Percentiles rank a stretch among this genome's conserved stretches.
These are phyloP conservation scores for Pyrrhosoma nymphula DNA, from an alignment of 2,888 invertebrate species.

Conservation along the genomic window DNA sequence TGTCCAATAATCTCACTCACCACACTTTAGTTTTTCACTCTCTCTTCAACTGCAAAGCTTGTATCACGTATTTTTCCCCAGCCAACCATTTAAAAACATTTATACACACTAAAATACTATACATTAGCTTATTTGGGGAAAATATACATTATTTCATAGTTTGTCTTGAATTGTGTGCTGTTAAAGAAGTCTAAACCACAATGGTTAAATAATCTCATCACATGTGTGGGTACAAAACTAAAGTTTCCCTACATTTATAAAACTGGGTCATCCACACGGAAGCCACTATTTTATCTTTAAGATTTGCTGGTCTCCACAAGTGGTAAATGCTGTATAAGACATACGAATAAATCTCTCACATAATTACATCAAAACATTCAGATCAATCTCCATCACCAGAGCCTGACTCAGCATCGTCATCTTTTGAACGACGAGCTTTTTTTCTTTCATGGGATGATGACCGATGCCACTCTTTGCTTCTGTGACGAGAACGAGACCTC, in stretches of 20 bases:
- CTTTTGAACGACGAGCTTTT: constrained; percentile 49
- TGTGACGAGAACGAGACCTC: constrained; percentile 51
- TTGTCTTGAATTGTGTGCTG: constrained; percentile 42
- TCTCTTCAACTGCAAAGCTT: background rate
- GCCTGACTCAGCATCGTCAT: constrained; percentile 40
- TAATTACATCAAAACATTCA: background rate
- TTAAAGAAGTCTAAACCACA: constrained; percentile 36
- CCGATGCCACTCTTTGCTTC: constrained; percentile 41
- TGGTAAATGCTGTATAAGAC: constrained; percentile 39
- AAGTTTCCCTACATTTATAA: constrained; percentile 25
- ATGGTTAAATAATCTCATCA: constrained; percentile 9
- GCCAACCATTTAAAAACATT: constrained; percentile 49
- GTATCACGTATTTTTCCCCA: constrained; percentile 32
- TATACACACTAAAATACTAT: constrained; percentile 66
- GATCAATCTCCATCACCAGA: constrained; percentile 63
- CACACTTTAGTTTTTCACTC: background rate
- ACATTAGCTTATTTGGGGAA: constrained; percentile 42
- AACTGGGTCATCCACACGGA: constrained; percentile 8
- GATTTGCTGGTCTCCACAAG: constrained; percentile 53
- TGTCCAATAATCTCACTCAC: constrained; percentile 9
- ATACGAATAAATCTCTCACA: constrained; percentile 2
- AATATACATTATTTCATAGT: constrained; percentile 29
- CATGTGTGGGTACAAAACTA: constrained; percentile 45
- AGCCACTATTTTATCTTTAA: constrained; percentile 9
- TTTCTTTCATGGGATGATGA: constrained; percentile 52